These are phyloP conservation scores for Conus ventricosus DNA, from an alignment of 1,140 invertebrate species.

Conservation along the genomic window DNA sequence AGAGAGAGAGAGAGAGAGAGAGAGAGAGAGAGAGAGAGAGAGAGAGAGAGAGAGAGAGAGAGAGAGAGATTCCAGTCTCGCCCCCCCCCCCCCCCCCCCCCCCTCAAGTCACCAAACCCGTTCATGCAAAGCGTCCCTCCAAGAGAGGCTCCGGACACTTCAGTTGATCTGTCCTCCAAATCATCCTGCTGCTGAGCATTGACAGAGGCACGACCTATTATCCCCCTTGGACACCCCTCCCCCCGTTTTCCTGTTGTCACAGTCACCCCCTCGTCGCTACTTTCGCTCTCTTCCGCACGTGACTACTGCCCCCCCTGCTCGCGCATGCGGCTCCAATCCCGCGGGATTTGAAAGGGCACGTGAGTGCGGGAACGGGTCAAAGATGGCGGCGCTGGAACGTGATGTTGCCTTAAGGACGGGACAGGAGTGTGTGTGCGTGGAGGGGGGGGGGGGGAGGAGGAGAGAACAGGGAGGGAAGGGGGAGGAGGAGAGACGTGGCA, in stretches of 20 bases:
- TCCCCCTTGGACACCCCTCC: background rate
- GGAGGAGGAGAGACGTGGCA: no score
- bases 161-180: constrained; percentile 16
- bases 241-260: constrained; percentile 5
- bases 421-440: no score
- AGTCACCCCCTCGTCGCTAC: constrained; percentile 23
- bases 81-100: no score
- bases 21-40: no score
- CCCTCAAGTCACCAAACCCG: no score
- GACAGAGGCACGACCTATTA: constrained; percentile 31
- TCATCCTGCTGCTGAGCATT: constrained; percentile 8
- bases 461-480: background rate
- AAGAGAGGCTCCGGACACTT: constrained; percentile 13
- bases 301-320: background rate
- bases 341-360: constrained; percentile 16
- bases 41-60: no score
- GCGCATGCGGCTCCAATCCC: constrained; percentile 24
- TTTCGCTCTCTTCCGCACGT: constrained; percentile 28
- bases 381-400: constrained; percentile 24
- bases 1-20: no score
- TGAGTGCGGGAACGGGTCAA: no score
- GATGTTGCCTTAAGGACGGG: background rate
- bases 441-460: no score
- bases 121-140: no score
- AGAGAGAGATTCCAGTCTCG: no score